phyloP scores from a whole-genome alignment of 2,888 invertebrate genomes.

The Ophion ellenae region DNA sequence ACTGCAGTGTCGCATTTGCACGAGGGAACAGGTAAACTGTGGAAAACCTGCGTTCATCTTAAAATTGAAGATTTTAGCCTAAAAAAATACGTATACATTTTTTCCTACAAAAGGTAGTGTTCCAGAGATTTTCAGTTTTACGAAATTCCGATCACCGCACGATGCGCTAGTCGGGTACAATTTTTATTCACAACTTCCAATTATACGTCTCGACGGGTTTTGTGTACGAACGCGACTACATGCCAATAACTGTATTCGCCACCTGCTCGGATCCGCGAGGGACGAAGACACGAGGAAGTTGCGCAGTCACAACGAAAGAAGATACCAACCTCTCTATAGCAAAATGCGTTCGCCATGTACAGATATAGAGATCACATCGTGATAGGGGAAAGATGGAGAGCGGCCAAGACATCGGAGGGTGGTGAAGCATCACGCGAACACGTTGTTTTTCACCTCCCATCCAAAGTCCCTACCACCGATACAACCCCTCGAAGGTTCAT shows the following conservation, averaged over 20 bases:
- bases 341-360: not conserved
- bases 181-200: no score
- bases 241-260: not conserved
- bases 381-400: slow-evolving; percentile 11
- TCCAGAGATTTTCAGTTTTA: no score
- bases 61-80: no score
- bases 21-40: no score
- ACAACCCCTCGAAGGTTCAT: slow-evolving; percentile 50
- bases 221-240: not conserved
- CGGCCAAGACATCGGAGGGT: slow-evolving; percentile 24
- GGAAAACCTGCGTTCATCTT: no score
- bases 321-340: not conserved
- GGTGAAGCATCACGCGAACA: slow-evolving; percentile 52
- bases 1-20: no score
- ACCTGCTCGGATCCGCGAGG: not conserved
- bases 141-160: no score
- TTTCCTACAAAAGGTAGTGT: no score
- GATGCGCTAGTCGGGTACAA: no score
- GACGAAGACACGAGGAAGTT: not conserved
- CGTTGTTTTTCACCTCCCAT: slow-evolving; percentile 13
- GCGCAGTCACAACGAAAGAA: not conserved
- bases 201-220: no score
- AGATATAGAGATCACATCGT: not conserved
- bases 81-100: no score
- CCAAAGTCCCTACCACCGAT: slow-evolving; percentile 31